Conservation (phyloP, 2,888 invertebrate genomes). For the Didymodactylos carnosus region DNA sequence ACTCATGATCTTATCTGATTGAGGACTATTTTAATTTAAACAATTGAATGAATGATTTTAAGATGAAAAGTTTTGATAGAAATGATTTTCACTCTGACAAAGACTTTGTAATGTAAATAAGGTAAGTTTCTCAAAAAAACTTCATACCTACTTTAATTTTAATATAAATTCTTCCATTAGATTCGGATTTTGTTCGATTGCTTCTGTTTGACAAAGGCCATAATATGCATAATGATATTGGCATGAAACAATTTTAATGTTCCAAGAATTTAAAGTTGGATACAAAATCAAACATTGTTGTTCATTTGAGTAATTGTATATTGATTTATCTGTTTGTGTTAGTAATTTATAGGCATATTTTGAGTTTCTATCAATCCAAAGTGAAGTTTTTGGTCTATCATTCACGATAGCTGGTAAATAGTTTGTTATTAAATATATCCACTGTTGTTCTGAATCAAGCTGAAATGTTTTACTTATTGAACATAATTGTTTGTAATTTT, state of each 20-base stretch:
- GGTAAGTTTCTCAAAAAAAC: no score
- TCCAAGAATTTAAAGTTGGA: no score
- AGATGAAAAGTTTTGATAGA: neutral
- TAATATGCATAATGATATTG: no score
- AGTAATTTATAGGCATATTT: neutral
- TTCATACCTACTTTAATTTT: no score
- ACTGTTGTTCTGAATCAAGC: neutral
- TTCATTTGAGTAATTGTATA: neutral
- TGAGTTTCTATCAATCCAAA: neutral
- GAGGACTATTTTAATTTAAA: neutral
- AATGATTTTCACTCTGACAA: neutral
- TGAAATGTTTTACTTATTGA: neutral
- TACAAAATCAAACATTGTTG: neutral
- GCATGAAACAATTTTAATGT: no score
- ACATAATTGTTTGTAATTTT: neutral
- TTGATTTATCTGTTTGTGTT: neutral
- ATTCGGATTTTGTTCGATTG: no score
- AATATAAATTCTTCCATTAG: no score
- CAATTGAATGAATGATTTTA: neutral
- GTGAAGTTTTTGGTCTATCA: neutral
- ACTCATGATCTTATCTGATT: neutral
- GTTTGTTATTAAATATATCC: neutral
- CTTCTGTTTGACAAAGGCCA: no score
- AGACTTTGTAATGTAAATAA: no score
- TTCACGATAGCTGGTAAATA: neutral